A percentile compares a stretch with the other conserved stretches of the same genome.
phyloP scores from a whole-genome alignment of 1,140 invertebrate genomes.

The Apis cerana region DNA sequence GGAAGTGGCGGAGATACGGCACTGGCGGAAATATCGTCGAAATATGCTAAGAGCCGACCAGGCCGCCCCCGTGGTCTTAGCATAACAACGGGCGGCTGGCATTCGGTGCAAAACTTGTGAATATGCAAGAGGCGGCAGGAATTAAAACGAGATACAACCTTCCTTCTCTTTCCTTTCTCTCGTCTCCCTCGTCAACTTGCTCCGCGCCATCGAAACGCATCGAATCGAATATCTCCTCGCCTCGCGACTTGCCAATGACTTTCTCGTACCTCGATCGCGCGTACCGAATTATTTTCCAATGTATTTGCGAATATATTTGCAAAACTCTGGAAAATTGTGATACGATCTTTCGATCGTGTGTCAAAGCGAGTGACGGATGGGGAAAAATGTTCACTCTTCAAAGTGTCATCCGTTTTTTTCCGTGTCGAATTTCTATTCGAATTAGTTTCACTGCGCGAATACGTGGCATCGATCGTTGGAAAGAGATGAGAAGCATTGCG shows the following conservation, averaged over 20 bases:
- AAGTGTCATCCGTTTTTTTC: background rate
- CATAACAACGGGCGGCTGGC: slow-evolving; percentile 72
- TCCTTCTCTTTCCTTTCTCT: slow-evolving; percentile 7
- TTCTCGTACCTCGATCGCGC: too few species aligned
- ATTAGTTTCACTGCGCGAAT: slow-evolving; percentile 9
- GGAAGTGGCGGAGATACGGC: slow-evolving; percentile 45
- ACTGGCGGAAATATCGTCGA: slow-evolving; percentile 69
- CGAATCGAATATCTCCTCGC: slow-evolving; percentile 31
- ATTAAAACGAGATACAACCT: slow-evolving; percentile 61
- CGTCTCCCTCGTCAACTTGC: background rate
- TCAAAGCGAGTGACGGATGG: background rate
- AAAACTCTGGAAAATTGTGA: too few species aligned
- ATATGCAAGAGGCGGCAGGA: slow-evolving; percentile 67
- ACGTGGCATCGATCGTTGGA: background rate
- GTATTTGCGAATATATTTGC: too few species aligned
- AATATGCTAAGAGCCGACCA: slow-evolving; percentile 72
- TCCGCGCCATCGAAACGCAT: slow-evolving; percentile 42
- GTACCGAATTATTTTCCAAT: too few species aligned
- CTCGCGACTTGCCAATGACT: background rate
- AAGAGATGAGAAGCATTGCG: slow-evolving; percentile 31
- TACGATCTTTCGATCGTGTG: too few species aligned
- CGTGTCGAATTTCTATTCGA: slow-evolving; percentile 37
- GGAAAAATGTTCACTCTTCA: slow-evolving; percentile 1
- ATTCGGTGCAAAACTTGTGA: slow-evolving; percentile 72
- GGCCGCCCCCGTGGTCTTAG: slow-evolving; percentile 67